A percentile compares a stretch with the other conserved stretches of the same genome.
These are phyloP conservation scores for Drosophila recens DNA, from an alignment of 2,888 invertebrate species.

Conservation along the genomic window DNA sequence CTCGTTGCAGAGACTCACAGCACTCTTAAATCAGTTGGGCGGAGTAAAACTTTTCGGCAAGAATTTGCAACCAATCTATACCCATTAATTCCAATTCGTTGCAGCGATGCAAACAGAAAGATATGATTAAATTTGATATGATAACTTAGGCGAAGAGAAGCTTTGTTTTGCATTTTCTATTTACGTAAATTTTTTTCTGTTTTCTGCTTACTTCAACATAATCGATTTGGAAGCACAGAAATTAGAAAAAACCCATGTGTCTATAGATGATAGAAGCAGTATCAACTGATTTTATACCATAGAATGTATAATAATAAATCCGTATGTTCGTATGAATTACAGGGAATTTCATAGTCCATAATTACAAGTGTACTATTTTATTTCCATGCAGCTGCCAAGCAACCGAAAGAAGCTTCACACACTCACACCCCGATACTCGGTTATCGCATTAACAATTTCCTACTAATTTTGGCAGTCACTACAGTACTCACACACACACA, in stretches of 20 bases:
- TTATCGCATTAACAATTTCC: slow-evolving; percentile 79
- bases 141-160: neutral
- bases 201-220: neutral
- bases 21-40: slow-evolving; percentile 62
- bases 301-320: neutral
- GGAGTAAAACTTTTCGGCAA: slow-evolving; percentile 42
- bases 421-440: slow-evolving; percentile 46
- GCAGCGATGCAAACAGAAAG: too few species aligned
- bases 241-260: too few species aligned
- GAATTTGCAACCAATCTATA: slow-evolving; percentile 2
- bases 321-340: neutral
- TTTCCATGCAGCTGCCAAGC: slow-evolving; percentile 38
- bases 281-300: neutral
- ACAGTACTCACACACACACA: slow-evolving; percentile 14
- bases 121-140: neutral
- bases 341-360: slow-evolving; percentile 1
- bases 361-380: neutral
- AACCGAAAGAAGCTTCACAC: slow-evolving; percentile 29
- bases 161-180: neutral
- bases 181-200: neutral
- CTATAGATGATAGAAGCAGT: too few species aligned
- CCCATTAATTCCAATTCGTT: neutral
- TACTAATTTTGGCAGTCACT: slow-evolving; percentile 63
- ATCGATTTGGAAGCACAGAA: too few species aligned
- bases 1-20: slow-evolving; percentile 15